Base-by-base conservation (phyloP, 1,140 invertebrate genomes). In the Prorops nasuta region DNA sequence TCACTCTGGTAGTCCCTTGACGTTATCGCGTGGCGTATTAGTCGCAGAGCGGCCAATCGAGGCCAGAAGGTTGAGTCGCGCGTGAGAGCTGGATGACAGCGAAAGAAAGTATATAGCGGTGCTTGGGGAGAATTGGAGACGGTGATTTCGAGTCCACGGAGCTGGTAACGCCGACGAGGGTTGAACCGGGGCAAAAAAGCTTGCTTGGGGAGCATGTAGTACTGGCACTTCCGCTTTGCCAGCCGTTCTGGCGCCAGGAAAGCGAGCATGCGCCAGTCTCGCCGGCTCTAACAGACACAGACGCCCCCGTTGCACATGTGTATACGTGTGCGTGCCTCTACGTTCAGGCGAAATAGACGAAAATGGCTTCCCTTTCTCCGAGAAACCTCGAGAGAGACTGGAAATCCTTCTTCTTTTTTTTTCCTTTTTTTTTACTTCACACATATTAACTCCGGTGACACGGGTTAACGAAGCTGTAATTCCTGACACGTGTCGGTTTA, bases 51-150 rank as follows among this genome's bases (percentile, higher is more conserved):
- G n/a, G 15, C 20, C 20, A 18, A 6, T 19, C 22, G 36, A 39
- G 44, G 49, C 40, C 43, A 46, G 49, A 51, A 32, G 34, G 19
- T 32, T 24, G 19, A 37, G 20, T 38, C 42, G 14, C 12, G 36
- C 22, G 42, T 43, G 3, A 28, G 18, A 36, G 31, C 38, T 44
- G 21, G 24, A n/a, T n/a, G n/a, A n/a, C n/a, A n/a, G n/a, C n/a
- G n/a, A n/a, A n/a, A n/a, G n/a, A n/a, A n/a, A n/a, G n/a, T n/a
- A n/a, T n/a, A n/a, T n/a, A n/a, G n/a, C n/a, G n/a, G n/a, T n/a
- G n/a, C n/a, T n/a, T n/a, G n/a, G n/a, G n/a, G n/a, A n/a, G n/a
- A 69, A 68, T 64, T 58, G 52, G 66, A 68, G 66, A 66, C 64
- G 64, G 54, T 63, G 66, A 67, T 63, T 66, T 54, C 49, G 58